Evolutionary conservation across 2,113 vertebrate genomes (phyloP), one percentile per base, ranked within the genome.

Genomic region (Spea multiplicata): DNA sequence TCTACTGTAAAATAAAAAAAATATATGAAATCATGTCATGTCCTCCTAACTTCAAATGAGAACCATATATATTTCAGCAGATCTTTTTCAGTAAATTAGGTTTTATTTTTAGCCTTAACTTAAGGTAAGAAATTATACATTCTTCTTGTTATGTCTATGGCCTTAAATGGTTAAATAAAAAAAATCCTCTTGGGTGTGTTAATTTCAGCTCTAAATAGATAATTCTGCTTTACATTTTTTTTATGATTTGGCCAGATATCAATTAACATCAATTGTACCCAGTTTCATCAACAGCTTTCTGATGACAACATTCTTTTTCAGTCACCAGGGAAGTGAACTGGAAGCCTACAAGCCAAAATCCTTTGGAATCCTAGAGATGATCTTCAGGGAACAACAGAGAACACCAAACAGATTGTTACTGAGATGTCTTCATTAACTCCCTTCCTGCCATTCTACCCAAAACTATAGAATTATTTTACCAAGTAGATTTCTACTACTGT

Each of bases 261-360:
- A 79, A 30, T 73, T 67, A 59, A 50, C 46, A 44, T 44, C 75
- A n/a, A 65, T 80, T 74, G 67, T 64, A 66, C 9, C 13, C 17
- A 44, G 48, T 30, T 65, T 78, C 70, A 72, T 80, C 52, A 74
- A 73, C 78, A 80, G 78, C 65, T 80, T 79, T 79, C 65, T n/a
- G 62, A 80, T 30, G 64, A 80, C 78, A 80, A 74, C 78, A 80
- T 73, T 61, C 71, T 67, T 74, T 44, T 66, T 12, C 16, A 6
- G n/a, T 30, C 78, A 68, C 64, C 64, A 67, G 78, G 78, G 78
- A 74, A 61, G 16, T 59, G 16, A 74, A 67, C 71, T 66, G 69
- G 55, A 78, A 53, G 50, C 69, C 47, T 53, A 55, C 49, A 71
- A 80, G 71, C 55, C n/a, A 74, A 73, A 68, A 68, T 68, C 71